phyloP scores from a whole-genome alignment of 2,797 vertebrate genomes.

The Microhierax caerulescens region DNA sequence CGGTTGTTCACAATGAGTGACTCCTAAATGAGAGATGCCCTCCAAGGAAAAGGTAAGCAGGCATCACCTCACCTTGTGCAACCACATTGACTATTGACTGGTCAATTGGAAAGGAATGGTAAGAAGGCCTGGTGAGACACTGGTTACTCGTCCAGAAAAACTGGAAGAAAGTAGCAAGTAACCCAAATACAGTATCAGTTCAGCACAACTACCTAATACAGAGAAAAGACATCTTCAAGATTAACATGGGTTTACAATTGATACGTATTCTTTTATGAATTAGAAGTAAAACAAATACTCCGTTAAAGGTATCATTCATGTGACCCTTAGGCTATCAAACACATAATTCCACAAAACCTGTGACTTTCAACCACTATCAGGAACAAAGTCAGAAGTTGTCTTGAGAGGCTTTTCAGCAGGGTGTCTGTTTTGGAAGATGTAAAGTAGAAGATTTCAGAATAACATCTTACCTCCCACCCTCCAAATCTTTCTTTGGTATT shows the following conservation, averaged over 20 bases:
- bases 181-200: neutral
- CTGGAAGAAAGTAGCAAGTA: neutral
- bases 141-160: neutral
- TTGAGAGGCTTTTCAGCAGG: neutral
- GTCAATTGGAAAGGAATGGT: neutral
- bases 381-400: neutral
- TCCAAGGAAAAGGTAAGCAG: neutral
- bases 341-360: neutral
- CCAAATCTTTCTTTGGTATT: neutral
- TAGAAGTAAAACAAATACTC: neutral
- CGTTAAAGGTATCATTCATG: neutral
- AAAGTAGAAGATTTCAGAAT: neutral
- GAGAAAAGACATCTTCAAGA: neutral
- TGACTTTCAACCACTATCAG: neutral
- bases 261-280: neutral
- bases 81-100: neutral
- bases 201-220: neutral
- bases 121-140: neutral
- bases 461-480: neutral
- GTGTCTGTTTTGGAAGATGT: neutral
- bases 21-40: neutral
- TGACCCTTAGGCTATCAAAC: neutral
- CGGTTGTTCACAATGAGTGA: neutral
- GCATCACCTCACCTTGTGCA: neutral
- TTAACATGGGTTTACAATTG: neutral